Conservation (phyloP, 2,888 invertebrate species). For the Ferrisia virgata region DNA sequence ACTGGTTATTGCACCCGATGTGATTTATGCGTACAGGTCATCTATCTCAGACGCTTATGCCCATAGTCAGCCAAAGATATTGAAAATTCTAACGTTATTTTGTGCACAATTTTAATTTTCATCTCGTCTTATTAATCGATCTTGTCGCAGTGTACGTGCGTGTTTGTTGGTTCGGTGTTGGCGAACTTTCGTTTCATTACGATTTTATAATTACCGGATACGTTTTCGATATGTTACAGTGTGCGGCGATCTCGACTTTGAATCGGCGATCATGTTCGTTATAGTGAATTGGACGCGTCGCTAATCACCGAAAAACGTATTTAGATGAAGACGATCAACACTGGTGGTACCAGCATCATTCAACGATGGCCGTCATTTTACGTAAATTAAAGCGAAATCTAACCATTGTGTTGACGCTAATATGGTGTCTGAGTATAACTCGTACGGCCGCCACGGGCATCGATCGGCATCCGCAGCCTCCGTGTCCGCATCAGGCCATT, state of each 20-base stretch:
- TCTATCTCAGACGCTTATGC: too few relatives aligned
- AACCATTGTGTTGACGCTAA: slow-evolving; percentile 27
- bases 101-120: too few relatives aligned
- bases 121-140: too few relatives aligned
- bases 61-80: too few relatives aligned
- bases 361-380: slow-evolving; percentile 38
- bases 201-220: neutral
- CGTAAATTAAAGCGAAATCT: slow-evolving; percentile 37
- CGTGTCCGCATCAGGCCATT: slow-evolving; percentile 48
- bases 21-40: too few relatives aligned
- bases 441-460: neutral
- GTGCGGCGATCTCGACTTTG: neutral
- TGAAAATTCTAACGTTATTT: too few relatives aligned
- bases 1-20: too few relatives aligned
- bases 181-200: neutral
- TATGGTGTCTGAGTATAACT: slow-evolving; percentile 38
- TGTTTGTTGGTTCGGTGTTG: neutral
- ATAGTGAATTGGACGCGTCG: neutral
- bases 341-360: neutral
- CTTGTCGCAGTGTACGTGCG: too few relatives aligned
- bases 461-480: neutral
- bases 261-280: neutral
- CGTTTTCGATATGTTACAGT: neutral
- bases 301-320: neutral
- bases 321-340: slow-evolving; percentile 43